These are phyloP conservation scores for Aix galericulata DNA, from an alignment of 2,113 vertebrate species.

Conservation along the genomic window DNA sequence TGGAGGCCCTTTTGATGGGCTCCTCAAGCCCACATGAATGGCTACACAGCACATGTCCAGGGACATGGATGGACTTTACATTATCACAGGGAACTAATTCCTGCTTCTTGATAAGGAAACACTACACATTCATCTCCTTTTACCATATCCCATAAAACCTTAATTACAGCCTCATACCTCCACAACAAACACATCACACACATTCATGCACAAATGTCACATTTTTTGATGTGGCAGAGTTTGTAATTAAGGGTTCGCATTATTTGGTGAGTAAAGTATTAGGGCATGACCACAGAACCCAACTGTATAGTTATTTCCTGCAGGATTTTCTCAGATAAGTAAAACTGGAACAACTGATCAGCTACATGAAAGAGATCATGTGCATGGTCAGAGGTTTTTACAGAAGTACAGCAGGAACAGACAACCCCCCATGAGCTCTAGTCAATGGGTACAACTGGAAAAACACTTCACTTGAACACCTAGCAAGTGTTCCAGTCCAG, in stretches of 20 bases:
- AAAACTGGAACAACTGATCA: not conserved
- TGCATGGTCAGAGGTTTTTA: not conserved
- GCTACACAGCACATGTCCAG: not conserved
- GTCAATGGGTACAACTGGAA: not conserved
- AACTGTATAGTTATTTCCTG: not conserved
- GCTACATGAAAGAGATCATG: not conserved
- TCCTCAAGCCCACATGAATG: not conserved
- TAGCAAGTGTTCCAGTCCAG: not conserved
- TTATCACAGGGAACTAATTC: conserved; percentile 7
- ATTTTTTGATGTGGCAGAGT: not conserved
- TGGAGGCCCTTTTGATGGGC: not conserved
- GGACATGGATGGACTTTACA: accelerated
- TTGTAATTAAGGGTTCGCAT: conserved; percentile 33
- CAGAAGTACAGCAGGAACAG: not conserved
- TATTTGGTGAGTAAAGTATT: not conserved
- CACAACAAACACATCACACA: not conserved
- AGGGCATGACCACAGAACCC: not conserved
- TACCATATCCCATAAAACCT: conserved; percentile 16
- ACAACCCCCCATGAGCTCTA: not conserved
- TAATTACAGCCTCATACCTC: conserved; percentile 53
- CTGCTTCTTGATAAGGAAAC: conserved; percentile 38
- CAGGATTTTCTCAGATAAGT: not conserved
- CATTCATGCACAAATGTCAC: conserved; percentile 9
- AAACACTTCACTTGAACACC: not conserved
- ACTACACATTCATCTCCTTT: conserved; percentile 10